A percentile compares a stretch with the other conserved stretches of the same genome.
phyloP scores from a whole-genome alignment of 2,888 invertebrate genomes.

The Caenorhabditis sulstoni region DNA sequence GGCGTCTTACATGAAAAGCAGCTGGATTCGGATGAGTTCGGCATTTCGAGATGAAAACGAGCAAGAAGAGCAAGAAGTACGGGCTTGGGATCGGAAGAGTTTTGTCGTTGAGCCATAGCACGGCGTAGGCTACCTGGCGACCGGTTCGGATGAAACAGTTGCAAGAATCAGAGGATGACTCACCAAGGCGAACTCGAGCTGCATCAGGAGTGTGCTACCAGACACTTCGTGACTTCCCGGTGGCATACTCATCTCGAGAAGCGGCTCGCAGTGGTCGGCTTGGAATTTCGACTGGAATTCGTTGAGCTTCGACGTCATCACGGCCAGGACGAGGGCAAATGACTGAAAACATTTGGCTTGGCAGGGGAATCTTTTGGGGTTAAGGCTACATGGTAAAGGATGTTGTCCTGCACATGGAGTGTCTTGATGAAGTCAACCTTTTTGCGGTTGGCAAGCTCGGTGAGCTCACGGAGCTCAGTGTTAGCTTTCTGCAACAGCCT shows the following conservation, averaged over 20 bases:
- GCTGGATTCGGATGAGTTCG: too few species aligned
- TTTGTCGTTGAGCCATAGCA: too few species aligned
- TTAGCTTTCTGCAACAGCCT: too few species aligned
- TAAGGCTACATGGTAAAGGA: slow-evolving; percentile 23
- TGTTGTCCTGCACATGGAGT: slow-evolving; percentile 20
- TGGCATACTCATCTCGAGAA: slow-evolving; percentile 36
- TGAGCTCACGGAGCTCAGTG: not conserved
- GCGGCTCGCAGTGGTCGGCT: slow-evolving; percentile 2
- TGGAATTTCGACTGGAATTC: slow-evolving; percentile 1
- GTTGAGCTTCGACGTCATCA: slow-evolving; percentile 1
- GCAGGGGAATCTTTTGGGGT: too few species aligned
- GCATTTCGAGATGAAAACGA: not conserved
- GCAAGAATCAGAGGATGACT: too few species aligned
- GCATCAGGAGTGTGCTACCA: slow-evolving; percentile 4
- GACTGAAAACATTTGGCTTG: slow-evolving; percentile 5
- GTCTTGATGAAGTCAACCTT: not conserved
- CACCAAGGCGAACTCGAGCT: too few species aligned
- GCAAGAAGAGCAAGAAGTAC: not conserved
- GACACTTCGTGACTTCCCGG: slow-evolving; percentile 46
- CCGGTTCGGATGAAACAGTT: not conserved
- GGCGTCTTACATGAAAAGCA: too few species aligned
- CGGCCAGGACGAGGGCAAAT: slow-evolving; percentile 4
- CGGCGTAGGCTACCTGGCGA: too few species aligned
- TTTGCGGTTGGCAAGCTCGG: not conserved
- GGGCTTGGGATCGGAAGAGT: not conserved